Base-by-base conservation (phyloP, 2,888 invertebrate species). In the Ophraella communa region DNA sequence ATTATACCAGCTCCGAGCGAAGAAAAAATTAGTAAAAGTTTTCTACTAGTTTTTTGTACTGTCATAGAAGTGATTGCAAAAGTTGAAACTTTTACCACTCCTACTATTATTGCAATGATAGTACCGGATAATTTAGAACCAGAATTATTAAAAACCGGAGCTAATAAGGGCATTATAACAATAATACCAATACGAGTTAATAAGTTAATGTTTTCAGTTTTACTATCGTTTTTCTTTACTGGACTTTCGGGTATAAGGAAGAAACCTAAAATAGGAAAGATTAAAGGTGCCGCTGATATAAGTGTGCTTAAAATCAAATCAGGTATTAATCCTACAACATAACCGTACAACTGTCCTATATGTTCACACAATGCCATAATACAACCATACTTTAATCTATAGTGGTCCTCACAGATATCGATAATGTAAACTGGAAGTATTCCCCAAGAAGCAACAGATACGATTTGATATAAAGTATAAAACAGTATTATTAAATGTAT, bases 131-230 rank as follows among this genome's bases (percentile, higher is more conserved):
- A 4, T 10, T 45, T 45, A 1, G 45, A 35, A 35, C 53, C 14
- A 10, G 53, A n/a, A 21, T 35, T n/a, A 39, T 23, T 54, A 8
- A 54, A 54, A 23, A 39, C 21, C 3, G 53, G 53, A n/a, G 53
- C 53, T 21, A 54, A 23, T 18, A 39, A 14, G 1, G 45, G 45
- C 21, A 45, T 20, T 18, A 45, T 20, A 21, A 18, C 45, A 21
- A n/a, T 3, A n/a, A 45, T n/a, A 1, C 45, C 45, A 10, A 21
- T 21, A 21, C 20, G 45, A 1, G 3, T 45, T 10, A 45, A 10
- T 45, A n/a, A 8, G 14, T 14, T 14, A 1, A 35, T 3, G 14
- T 14, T 35, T 35, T 11, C n/a, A 8, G 35, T 35, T 35, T n/a
- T n/a, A n/a, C n/a, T n/a, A n/a, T n/a, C 11, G n/a, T 45, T 5